Conservation (phyloP, 2,888 invertebrate genomes). For the Mesorhabditis sp. region DNA sequence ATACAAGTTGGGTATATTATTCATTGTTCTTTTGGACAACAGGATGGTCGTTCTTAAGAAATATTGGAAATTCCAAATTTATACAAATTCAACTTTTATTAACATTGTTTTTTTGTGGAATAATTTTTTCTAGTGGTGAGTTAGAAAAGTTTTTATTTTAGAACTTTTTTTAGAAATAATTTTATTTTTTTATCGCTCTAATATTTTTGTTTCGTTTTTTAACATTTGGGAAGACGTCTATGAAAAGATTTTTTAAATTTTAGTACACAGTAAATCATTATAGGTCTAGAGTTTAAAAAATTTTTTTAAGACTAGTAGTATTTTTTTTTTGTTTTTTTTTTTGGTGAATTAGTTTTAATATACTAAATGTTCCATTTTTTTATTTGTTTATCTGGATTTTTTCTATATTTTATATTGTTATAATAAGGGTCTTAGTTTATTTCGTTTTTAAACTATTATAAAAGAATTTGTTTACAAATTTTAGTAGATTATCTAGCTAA, state of each 20-base stretch:
- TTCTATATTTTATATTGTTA: conserved; percentile 59
- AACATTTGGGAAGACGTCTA: conserved; percentile 43
- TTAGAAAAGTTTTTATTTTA: conserved; percentile 24
- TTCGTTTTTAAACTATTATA: conserved; percentile 29
- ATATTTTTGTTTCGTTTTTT: conserved; percentile 41
- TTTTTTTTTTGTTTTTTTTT: conserved; percentile 32
- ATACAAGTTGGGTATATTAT: conserved; percentile 45
- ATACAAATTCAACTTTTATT: conserved; percentile 36
- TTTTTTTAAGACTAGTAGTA: conserved; percentile 36
- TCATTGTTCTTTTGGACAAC: conserved; percentile 44
- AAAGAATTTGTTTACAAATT: conserved; percentile 36
- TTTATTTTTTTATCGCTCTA: conserved; percentile 31
- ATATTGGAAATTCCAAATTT: conserved; percentile 33
- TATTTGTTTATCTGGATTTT: conserved; percentile 39
- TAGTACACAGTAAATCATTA: conserved; percentile 34
- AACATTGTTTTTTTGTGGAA: conserved; percentile 43
- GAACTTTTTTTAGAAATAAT: conserved; percentile 33
- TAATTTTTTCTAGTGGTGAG: conserved; percentile 40
- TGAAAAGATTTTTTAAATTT: conserved; percentile 41
- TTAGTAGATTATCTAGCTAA: conserved; percentile 40
- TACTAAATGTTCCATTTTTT: conserved; percentile 33
- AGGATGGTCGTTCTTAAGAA: conserved; percentile 46
- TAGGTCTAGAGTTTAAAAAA: conserved; percentile 33
- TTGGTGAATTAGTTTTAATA: conserved; percentile 39
- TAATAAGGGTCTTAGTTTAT: conserved; percentile 32